Conservation (phyloP, 2,888 invertebrate genomes). For the Malacosoma neustria region DNA sequence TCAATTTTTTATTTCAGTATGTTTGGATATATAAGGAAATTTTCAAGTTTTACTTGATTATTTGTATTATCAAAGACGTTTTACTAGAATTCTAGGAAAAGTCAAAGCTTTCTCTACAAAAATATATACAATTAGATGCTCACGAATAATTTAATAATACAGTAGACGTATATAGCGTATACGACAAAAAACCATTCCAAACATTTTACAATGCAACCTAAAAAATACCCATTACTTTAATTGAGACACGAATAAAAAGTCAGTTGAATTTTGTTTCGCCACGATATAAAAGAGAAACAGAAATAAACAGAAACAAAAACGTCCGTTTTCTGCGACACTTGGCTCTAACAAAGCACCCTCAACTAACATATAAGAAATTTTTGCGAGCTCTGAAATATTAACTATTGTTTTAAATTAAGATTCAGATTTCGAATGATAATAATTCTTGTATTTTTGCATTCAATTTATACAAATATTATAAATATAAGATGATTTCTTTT, state of each 20-base stretch:
- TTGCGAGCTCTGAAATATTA: constrained; percentile 5
- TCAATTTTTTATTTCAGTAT: too few relatives aligned
- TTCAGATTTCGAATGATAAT: too few relatives aligned
- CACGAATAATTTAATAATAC: too few relatives aligned
- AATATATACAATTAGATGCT: too few relatives aligned
- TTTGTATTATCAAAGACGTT: too few relatives aligned
- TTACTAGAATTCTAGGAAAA: too few relatives aligned
- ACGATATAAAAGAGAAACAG: background rate
- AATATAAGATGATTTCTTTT: too few relatives aligned
- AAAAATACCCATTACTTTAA: constrained; percentile 20
- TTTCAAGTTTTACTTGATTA: too few relatives aligned
- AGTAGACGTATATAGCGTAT: background rate
- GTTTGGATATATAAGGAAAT: too few relatives aligned
- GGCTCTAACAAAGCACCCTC: constrained; percentile 20
- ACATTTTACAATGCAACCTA: background rate
- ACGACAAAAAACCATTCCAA: constrained; percentile 8
- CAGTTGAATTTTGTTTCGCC: background rate
- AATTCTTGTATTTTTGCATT: too few relatives aligned
- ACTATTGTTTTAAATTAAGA: background rate
- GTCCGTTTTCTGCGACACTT: constrained; percentile 19
- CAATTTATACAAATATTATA: too few relatives aligned
- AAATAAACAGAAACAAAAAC: constrained; percentile 9
- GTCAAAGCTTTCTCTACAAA: too few relatives aligned
- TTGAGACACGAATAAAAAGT: constrained; percentile 17
- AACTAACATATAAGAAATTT: constrained; percentile 10